phyloP scores from a whole-genome alignment of 1,140 invertebrate species.

The Hycleus phaleratus region DNA sequence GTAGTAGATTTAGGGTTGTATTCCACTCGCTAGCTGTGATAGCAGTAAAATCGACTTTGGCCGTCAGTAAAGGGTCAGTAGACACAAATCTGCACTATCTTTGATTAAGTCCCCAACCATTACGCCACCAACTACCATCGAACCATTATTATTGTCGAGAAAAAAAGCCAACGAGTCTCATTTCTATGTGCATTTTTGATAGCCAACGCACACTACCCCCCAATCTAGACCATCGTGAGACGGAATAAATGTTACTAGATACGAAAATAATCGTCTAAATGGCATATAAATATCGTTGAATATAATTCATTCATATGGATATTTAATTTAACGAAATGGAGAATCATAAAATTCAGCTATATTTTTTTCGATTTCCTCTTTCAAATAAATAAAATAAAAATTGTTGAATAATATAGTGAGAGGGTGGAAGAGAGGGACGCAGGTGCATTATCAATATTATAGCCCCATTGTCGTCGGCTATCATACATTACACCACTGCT shows the following conservation, averaged over 20 bases:
- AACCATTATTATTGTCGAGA: too few relatives aligned
- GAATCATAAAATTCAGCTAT: not conserved
- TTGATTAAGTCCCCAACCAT: conserved; percentile 19
- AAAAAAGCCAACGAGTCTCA: not conserved
- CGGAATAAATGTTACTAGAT: not conserved
- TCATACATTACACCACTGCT: too few relatives aligned
- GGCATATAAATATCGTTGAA: not conserved
- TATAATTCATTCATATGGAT: not conserved
- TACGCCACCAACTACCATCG: conserved; percentile 11
- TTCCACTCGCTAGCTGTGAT: conserved; percentile 3
- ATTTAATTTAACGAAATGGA: not conserved
- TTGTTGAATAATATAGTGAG: too few relatives aligned
- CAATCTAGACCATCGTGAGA: not conserved
- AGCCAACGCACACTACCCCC: not conserved
- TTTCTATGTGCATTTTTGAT: conserved; percentile 26
- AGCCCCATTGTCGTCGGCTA: too few relatives aligned
- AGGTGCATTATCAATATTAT: too few relatives aligned
- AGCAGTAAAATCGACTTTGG: conserved; percentile 11
- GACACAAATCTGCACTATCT: conserved; percentile 25
- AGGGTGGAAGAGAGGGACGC: too few relatives aligned
- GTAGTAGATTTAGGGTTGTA: too few relatives aligned
- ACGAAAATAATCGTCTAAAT: not conserved
- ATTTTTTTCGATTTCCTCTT: not conserved
- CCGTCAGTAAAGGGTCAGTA: conserved; percentile 14
- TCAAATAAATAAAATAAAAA: not conserved